Conservation (phyloP, 2,113 vertebrate genomes). For the Epinephelus cyanopodus region DNA sequence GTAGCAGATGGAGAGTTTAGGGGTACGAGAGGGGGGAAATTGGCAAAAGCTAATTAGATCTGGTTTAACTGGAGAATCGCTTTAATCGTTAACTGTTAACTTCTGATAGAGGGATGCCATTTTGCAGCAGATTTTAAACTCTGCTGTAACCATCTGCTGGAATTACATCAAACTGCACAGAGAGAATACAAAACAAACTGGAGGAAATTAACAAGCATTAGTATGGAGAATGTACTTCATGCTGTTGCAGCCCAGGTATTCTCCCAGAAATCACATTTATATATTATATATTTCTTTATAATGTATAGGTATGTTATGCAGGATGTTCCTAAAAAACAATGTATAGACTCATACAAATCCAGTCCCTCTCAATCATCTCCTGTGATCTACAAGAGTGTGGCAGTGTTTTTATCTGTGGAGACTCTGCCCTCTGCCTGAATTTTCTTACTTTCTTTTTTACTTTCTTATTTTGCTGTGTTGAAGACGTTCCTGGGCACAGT, state of each 20-base stretch:
- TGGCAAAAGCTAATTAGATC: constrained; percentile 70
- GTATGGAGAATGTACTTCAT: background rate
- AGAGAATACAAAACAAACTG: constrained; percentile 41
- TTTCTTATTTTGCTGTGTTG: too few species aligned
- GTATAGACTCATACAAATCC: too few species aligned
- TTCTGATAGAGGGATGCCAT: constrained; percentile 63
- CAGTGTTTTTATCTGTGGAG: too few species aligned
- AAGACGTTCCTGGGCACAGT: too few species aligned
- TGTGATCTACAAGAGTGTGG: too few species aligned
- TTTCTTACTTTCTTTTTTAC: too few species aligned
- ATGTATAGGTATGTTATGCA: too few species aligned
- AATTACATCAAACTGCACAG: constrained; percentile 46
- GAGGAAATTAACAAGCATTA: background rate
- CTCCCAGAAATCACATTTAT: background rate
- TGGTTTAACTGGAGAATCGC: constrained; percentile 66
- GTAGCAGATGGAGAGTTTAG: constrained; percentile 74
- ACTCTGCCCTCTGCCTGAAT: too few species aligned
- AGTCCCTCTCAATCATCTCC: too few species aligned
- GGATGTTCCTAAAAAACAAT: too few species aligned
- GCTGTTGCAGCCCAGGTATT: background rate
- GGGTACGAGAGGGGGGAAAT: constrained; percentile 50
- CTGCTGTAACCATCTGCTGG: constrained; percentile 67
- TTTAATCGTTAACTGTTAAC: constrained; percentile 70
- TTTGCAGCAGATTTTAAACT: constrained; percentile 71
- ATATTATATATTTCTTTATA: background rate